Evolutionary conservation across 1,140 invertebrate species (phyloP).

Genomic region (Acarapis woodi): DNA sequence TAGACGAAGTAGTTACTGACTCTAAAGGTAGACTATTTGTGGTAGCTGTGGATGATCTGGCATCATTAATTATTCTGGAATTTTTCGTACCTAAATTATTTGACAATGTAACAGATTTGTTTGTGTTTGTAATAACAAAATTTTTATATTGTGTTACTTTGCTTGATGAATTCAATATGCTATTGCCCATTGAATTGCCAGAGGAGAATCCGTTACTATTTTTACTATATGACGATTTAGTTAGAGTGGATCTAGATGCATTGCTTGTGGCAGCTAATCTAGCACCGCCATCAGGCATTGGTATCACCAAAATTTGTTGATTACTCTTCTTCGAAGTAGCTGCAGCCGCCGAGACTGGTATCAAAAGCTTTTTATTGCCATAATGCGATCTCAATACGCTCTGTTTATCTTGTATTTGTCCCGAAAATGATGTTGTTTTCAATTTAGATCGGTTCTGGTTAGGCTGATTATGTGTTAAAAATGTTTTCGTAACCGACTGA

Average conservation of each 20-base stretch:
- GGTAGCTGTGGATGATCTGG: background rate
- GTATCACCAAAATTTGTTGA: background rate
- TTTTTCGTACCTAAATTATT: background rate
- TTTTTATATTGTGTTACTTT: background rate
- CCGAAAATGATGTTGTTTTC: background rate
- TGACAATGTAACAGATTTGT: background rate
- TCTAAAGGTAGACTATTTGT: background rate
- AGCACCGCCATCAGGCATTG: slow-evolving; percentile 2
- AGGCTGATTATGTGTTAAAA: no score
- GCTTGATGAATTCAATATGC: background rate
- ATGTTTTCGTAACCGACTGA: no score
- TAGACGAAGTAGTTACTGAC: no score
- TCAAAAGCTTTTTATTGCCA: background rate
- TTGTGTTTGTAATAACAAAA: background rate
- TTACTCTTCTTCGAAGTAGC: background rate
- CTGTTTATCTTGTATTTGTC: background rate
- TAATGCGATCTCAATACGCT: background rate
- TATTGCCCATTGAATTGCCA: background rate
- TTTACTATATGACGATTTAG: background rate
- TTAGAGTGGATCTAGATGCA: background rate
- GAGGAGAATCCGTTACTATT: background rate
- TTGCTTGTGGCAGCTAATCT: background rate
- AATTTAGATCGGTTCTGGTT: background rate
- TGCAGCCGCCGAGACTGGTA: background rate
- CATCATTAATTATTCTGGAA: background rate